A percentile compares a stretch with the other conserved stretches of the same genome.
phyloP scores from a whole-genome alignment of 2,113 vertebrate genomes.

The Chunga burmeisteri region DNA sequence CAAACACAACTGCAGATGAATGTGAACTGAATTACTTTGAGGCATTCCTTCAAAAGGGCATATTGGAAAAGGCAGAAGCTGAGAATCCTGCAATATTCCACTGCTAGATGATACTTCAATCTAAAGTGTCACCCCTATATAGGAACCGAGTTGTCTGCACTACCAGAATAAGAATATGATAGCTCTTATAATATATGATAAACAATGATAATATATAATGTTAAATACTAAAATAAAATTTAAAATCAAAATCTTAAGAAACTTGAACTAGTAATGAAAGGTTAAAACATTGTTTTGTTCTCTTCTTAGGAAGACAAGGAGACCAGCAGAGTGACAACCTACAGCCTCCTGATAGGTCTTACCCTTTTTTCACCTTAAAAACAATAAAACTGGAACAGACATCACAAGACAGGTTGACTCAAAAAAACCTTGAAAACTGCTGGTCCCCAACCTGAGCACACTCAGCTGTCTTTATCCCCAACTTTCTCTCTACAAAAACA shows the following conservation, averaged over 20 bases:
- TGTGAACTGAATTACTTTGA: neutral
- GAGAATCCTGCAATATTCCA: neutral
- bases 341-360: neutral
- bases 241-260: neutral
- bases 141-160: neutral
- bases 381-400: neutral
- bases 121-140: neutral
- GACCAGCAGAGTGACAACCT: neutral
- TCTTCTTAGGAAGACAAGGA: neutral
- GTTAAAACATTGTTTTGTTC: neutral
- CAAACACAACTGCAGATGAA: neutral
- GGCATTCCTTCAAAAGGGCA: neutral
- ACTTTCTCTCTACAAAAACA: neutral
- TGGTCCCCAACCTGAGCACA: neutral
- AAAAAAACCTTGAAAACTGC: neutral
- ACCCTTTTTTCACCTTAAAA: neutral
- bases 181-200: neutral
- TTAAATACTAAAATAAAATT: neutral
- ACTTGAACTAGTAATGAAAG: neutral
- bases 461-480: neutral
- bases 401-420: neutral
- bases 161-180: neutral
- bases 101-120: neutral
- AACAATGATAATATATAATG: neutral
- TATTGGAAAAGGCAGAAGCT: neutral